A percentile compares a stretch with the other conserved stretches of the same genome.
These are phyloP conservation scores for Eucriotettix oculatus DNA, from an alignment of 2,888 invertebrate species.

Conservation along the genomic window DNA sequence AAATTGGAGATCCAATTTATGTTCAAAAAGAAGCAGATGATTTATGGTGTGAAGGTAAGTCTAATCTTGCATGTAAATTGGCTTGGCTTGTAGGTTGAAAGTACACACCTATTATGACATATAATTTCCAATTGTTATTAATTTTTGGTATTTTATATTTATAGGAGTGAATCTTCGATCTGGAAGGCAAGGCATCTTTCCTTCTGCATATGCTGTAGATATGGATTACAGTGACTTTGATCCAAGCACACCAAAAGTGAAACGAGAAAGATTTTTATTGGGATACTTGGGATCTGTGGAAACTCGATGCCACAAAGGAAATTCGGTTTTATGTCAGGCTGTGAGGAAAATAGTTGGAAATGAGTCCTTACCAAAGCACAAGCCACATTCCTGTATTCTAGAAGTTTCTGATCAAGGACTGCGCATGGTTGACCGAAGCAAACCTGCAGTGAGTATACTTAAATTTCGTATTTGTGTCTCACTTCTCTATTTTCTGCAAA, in stretches of 20 bases:
- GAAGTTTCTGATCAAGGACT: slow-evolving; percentile 93
- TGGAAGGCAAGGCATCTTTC: slow-evolving; percentile 87
- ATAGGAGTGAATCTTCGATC: slow-evolving; percentile 85
- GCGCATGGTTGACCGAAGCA: slow-evolving; percentile 83
- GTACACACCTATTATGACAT: no score
- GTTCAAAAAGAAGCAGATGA: slow-evolving; percentile 94
- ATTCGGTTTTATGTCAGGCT: slow-evolving; percentile 82
- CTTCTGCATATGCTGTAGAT: slow-evolving; percentile 92
- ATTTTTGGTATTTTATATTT: background rate
- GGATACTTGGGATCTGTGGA: slow-evolving; percentile 95
- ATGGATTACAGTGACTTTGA: slow-evolving; percentile 94
- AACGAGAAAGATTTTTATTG: slow-evolving; percentile 73
- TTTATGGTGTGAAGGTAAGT: slow-evolving; percentile 87
- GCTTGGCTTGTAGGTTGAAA: no score
- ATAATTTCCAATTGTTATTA: no score
- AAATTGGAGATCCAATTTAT: slow-evolving; percentile 94
- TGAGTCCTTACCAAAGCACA: slow-evolving; percentile 16
- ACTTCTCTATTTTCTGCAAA: no score
- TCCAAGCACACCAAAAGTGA: slow-evolving; percentile 64
- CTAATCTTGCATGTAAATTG: background rate
- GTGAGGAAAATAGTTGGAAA: slow-evolving; percentile 62
- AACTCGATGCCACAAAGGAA: slow-evolving; percentile 92
- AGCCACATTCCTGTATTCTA: slow-evolving; percentile 67
- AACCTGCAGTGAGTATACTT: slow-evolving; percentile 41
- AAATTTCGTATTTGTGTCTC: no score